Evolutionary conservation across 2,888 invertebrate genomes (phyloP).

Genomic region (Leptopilina syphax): DNA sequence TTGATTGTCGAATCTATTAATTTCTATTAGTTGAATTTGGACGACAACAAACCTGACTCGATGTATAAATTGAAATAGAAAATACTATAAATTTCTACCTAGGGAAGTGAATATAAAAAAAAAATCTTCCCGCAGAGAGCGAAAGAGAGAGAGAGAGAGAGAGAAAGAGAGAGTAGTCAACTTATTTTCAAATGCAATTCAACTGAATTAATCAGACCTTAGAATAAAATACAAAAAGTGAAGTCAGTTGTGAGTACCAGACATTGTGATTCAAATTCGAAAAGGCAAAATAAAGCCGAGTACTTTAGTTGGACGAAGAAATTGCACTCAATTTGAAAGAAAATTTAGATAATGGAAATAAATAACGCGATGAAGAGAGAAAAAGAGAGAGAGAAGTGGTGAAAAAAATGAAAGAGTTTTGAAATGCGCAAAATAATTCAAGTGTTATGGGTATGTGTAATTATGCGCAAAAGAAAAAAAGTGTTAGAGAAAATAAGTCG

Average conservation of each 20-base stretch:
- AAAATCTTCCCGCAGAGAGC: not conserved
- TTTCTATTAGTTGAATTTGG: not conserved
- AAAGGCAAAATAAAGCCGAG: constrained; percentile 33
- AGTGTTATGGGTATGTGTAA: constrained; percentile 2
- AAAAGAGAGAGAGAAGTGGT: not conserved
- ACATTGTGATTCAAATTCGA: constrained; percentile 19
- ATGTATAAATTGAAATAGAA: constrained; percentile 2
- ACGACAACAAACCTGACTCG: not conserved
- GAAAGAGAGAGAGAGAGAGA: not conserved
- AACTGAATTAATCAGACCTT: constrained; percentile 23
- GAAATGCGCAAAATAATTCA: constrained; percentile 15
- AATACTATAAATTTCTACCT: not conserved
- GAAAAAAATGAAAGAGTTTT: not conserved
- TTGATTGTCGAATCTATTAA: too few species aligned
- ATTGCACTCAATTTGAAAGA: constrained; percentile 20
- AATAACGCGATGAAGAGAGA: not conserved
- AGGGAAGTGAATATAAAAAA: not conserved
- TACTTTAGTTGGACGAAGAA: not conserved
- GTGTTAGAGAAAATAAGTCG: constrained; percentile 14
- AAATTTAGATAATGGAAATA: constrained; percentile 28
- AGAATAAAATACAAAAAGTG: constrained; percentile 29
- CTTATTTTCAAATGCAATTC: constrained; percentile 6
- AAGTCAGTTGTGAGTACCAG: constrained; percentile 32
- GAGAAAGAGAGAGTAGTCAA: not conserved
- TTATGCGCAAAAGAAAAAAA: not conserved